These are phyloP conservation scores for Ahaetulla prasina DNA, from an alignment of 2,113 vertebrate genomes.

Conservation along the genomic window DNA sequence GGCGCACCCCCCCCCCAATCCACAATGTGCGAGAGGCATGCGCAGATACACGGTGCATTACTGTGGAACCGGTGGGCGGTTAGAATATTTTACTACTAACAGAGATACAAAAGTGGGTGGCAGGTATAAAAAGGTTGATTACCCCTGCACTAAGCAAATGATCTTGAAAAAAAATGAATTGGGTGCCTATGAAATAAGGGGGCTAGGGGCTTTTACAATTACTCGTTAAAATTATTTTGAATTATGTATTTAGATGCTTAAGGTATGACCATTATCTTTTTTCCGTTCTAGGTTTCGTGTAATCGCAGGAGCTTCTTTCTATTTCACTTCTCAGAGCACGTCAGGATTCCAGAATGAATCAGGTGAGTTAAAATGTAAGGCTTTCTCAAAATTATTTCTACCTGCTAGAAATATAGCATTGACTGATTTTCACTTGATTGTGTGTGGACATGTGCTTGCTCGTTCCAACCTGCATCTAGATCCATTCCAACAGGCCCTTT, in stretches of 20 bases:
- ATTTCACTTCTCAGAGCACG: constrained; percentile 71
- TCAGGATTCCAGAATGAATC: constrained; percentile 77
- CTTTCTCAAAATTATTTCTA: constrained; percentile 61
- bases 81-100: too few species aligned
- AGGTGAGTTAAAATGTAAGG: constrained; percentile 73
- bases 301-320: constrained; percentile 72
- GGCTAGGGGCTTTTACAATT: neutral
- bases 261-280: constrained; percentile 67
- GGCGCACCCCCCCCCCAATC: too few species aligned
- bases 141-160: too few species aligned
- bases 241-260: constrained; percentile 47
- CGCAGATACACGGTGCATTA: too few species aligned
- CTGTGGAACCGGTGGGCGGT: too few species aligned
- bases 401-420: constrained; percentile 29
- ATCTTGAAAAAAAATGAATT: neutral
- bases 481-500: constrained; percentile 7
- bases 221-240: constrained; percentile 49
- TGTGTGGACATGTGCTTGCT: neutral
- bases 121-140: too few species aligned
- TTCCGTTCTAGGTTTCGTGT: constrained; percentile 76
- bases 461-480: neutral
- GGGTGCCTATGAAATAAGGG: neutral
- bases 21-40: too few species aligned
- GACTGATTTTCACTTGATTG: neutral
- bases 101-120: too few species aligned